phyloP scores from a whole-genome alignment of 2,797 vertebrate genomes.

The Sarcoramphus papa region DNA sequence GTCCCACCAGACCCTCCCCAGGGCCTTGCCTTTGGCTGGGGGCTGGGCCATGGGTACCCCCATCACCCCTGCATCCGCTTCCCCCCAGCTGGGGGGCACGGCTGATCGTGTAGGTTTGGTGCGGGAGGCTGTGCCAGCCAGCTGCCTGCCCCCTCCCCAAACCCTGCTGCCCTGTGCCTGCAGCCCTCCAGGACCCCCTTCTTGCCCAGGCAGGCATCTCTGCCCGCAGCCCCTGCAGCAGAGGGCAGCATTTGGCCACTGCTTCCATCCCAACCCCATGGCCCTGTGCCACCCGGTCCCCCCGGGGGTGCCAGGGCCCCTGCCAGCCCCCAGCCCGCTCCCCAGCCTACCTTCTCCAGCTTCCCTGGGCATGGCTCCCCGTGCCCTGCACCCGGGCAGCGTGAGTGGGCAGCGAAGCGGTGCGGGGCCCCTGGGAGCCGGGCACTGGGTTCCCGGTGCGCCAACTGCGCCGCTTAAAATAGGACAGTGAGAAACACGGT shows the following conservation, averaged over 20 bases:
- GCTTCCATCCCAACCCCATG: not conserved
- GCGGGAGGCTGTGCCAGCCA: not conserved
- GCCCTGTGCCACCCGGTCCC: fast-evolving
- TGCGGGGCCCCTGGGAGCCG: conserved; percentile 29
- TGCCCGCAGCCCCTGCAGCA: not conserved
- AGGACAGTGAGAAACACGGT: conserved; percentile 63
- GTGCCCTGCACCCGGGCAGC: not conserved
- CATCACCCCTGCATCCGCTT: not conserved
- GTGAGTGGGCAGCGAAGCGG: not conserved
- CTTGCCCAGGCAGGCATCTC: not conserved
- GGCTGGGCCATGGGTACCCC: not conserved
- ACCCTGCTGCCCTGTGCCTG: not conserved
- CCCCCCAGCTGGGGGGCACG: fast-evolving
- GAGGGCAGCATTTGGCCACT: not conserved
- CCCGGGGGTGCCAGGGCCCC: not conserved
- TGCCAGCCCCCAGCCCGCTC: not conserved
- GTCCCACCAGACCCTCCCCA: not conserved
- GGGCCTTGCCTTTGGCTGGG: not conserved
- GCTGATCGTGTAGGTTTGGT: fast-evolving
- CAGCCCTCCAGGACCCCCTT: not conserved
- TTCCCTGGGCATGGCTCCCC: conserved; percentile 66
- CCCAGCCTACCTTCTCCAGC: conserved; percentile 72
- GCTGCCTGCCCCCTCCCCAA: not conserved
- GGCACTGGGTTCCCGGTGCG: conserved; percentile 16
- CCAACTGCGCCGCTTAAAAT: conserved; percentile 70